phyloP scores from a whole-genome alignment of 2,113 vertebrate genomes.

The Nipponia nippon region DNA sequence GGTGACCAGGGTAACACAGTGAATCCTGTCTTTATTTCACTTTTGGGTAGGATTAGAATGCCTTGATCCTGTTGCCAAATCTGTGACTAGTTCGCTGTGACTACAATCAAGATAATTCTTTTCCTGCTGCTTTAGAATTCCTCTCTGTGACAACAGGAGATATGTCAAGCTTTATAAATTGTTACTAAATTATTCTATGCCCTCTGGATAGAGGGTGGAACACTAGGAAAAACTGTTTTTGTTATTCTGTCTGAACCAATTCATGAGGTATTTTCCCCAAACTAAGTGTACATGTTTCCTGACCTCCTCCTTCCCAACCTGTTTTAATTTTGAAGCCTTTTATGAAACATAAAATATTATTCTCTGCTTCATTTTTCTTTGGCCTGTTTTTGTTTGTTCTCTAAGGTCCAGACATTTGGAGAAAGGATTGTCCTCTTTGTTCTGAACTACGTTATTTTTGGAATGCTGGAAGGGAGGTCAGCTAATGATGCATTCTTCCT shows the following conservation, averaged over 20 bases:
- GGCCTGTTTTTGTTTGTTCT: slow-evolving; percentile 32
- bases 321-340: slow-evolving; percentile 14
- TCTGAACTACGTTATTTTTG: slow-evolving; percentile 86
- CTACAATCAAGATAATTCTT: neutral
- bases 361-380: slow-evolving; percentile 8
- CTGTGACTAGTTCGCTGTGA: neutral
- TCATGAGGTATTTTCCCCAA: slow-evolving; percentile 6
- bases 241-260: neutral
- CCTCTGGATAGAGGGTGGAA: neutral
- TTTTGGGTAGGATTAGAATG: neutral
- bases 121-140: slow-evolving; percentile 1
- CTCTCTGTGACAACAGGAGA: neutral
- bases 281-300: neutral
- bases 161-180: slow-evolving; percentile 17
- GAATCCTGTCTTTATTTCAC: neutral
- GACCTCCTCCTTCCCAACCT: neutral
- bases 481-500: slow-evolving; percentile 80
- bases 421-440: slow-evolving; percentile 91
- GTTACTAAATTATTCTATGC: neutral
- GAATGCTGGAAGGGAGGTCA: slow-evolving; percentile 74
- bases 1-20: neutral
- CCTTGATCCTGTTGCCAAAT: neutral
- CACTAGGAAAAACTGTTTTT: neutral
- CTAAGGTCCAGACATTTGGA: slow-evolving; percentile 83
- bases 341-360: neutral